Percentiles rank a stretch among this genome's conserved stretches.
Evolutionary conservation across 2,888 invertebrate genomes (phyloP).

Genomic region (Serripes groenlandicus): DNA sequence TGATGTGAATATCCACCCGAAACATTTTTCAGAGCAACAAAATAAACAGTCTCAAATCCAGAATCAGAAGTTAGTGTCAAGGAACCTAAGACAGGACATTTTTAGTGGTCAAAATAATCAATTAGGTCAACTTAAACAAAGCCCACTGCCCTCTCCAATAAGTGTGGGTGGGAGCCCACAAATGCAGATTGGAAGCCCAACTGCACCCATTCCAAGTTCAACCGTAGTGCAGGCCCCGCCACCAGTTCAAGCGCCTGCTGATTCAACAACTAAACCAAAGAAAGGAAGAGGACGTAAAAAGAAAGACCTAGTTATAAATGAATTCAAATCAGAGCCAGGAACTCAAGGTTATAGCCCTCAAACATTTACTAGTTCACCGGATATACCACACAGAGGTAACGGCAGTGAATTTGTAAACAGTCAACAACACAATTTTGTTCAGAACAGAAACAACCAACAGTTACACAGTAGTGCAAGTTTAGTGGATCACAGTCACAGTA

Average conservation of each 20-base stretch:
- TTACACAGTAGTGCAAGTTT: slow-evolving; percentile 42
- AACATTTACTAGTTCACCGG: slow-evolving; percentile 44
- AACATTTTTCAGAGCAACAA: slow-evolving; percentile 55
- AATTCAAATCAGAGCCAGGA: slow-evolving; percentile 38
- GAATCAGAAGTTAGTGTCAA: slow-evolving; percentile 35
- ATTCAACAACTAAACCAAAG: slow-evolving; percentile 84
- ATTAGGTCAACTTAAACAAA: slow-evolving; percentile 66
- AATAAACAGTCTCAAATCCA: slow-evolving; percentile 51
- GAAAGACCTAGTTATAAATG: slow-evolving; percentile 59
- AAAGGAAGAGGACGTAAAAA: slow-evolving; percentile 75
- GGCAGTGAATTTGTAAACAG: slow-evolving; percentile 41
- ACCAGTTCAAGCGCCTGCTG: slow-evolving; percentile 82
- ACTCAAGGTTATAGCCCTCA: slow-evolving; percentile 45
- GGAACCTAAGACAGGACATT: slow-evolving; percentile 52
- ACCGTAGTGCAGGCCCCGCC: slow-evolving; percentile 72
- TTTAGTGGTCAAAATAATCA: slow-evolving; percentile 50
- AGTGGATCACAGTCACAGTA: slow-evolving; percentile 24
- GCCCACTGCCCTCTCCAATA: slow-evolving; percentile 73
- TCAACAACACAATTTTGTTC: slow-evolving; percentile 44
- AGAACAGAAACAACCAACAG: slow-evolving; percentile 45
- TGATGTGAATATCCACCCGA: no score
- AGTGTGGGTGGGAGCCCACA: slow-evolving; percentile 75
- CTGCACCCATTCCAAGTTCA: slow-evolving; percentile 72
- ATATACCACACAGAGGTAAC: slow-evolving; percentile 42
- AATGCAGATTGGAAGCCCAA: slow-evolving; percentile 73